phyloP scores from a whole-genome alignment of 2,113 vertebrate species.

The Nettapus auritus region DNA sequence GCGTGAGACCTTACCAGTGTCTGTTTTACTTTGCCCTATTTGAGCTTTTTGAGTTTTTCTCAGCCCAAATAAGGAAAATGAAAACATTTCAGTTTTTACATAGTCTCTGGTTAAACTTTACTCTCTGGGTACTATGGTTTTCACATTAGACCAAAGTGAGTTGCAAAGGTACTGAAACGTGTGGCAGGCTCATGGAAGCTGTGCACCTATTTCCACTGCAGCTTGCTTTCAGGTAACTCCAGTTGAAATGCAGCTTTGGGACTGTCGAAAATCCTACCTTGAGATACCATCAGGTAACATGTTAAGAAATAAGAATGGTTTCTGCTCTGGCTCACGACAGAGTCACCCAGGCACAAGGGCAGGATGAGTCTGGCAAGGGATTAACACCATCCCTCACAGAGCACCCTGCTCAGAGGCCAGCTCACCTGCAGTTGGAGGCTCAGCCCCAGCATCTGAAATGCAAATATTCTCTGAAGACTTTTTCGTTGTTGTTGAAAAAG shows the following conservation, averaged over 20 bases:
- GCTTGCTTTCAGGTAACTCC: background rate
- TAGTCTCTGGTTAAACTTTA: background rate
- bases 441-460: background rate
- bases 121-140: background rate
- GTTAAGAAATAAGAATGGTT: background rate
- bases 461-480: background rate
- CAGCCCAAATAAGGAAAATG: background rate
- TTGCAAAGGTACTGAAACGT: background rate
- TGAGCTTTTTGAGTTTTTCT: background rate
- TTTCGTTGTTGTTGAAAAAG: background rate
- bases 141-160: background rate
- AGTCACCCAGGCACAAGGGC: background rate
- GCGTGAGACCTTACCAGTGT: background rate
- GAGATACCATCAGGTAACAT: background rate
- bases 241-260: background rate
- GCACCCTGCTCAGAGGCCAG: background rate
- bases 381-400: background rate
- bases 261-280: background rate
- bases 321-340: background rate
- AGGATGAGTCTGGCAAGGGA: background rate
- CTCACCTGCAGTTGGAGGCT: background rate
- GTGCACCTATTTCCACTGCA: background rate
- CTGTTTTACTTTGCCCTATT: background rate
- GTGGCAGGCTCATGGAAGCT: background rate
- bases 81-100: background rate